Base-by-base conservation (phyloP, 2,113 vertebrate species). In the Zapus hudsonius region DNA sequence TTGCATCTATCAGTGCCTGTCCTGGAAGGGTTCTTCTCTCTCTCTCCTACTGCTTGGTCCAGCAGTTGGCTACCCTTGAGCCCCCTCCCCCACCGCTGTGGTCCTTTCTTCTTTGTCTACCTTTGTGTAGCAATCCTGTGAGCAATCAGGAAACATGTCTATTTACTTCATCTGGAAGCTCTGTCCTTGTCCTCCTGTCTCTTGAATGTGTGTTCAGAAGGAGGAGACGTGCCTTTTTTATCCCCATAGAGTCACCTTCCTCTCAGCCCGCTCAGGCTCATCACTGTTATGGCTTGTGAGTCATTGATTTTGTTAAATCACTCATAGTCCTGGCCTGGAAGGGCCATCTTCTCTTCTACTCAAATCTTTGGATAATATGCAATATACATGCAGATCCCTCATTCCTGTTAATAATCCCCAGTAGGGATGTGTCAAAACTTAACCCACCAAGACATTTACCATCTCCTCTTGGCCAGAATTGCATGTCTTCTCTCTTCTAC, bases 1-100 rank as follows among this genome's bases (percentile, higher is more conserved):
- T 70, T 29, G 11, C 0, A 1, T 3, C 63, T 10, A 0, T 23
- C 20, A n/a, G 36, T 5, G 20, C 33, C 3, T 7, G 40, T 52
- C 57, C 47, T 61, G 11, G 38, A 9, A 5, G 11, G 15, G 36
- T 2, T 36, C 61, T 89, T 75, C 38, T 61, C 9, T 94, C 23
- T 42, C 40, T 12, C 25, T 8, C 6, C 64, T 52, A 16, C 11
- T 16, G 15, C 11, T 16, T 11, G 29, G 3, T 17, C 23, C 4
- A 4, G 55, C 57, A 15, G 17, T 73, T 23, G 79, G 36, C 31
- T n/a, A 12, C n/a, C 64, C 9, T 66, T 6, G 27, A 17, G 36
- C n/a, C 25, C 72, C 52, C 61, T 12, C 42, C 19, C 57, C 12
- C 23, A 88, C 8, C 20, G 47, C 20, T 63, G 40, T 29, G 44